Evolutionary conservation across 2,888 invertebrate genomes (phyloP).

Genomic region (Mactromeris polynyma): DNA sequence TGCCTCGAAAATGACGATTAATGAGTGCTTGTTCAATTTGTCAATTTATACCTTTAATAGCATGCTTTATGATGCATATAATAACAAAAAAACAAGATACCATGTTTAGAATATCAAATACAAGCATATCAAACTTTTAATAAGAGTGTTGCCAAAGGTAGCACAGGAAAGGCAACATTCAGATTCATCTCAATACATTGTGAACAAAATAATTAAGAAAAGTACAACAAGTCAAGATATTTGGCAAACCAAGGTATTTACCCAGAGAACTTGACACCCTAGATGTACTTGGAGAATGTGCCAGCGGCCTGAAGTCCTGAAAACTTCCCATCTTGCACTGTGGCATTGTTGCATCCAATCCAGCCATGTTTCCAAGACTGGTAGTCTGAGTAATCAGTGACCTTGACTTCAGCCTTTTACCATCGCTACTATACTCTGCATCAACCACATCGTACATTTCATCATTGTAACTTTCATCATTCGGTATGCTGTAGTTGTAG

Average conservation of each 20-base stretch:
- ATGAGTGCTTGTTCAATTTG: no score
- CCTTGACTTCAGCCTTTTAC: constrained; percentile 14
- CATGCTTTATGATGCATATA: no score
- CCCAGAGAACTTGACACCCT: constrained; percentile 58
- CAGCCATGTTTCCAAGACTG: neutral
- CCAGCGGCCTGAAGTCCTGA: constrained; percentile 58
- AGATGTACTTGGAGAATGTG: constrained; percentile 47
- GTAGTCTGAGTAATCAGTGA: constrained; percentile 12
- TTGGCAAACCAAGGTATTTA: constrained; percentile 15
- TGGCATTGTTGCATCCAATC: constrained; percentile 52
- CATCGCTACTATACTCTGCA: neutral
- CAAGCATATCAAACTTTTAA: no score
- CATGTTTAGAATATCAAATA: no score
- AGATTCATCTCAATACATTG: no score
- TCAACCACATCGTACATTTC: constrained; percentile 7
- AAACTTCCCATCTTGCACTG: constrained; percentile 65
- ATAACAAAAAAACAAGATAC: no score
- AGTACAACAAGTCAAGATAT: no score
- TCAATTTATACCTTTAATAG: no score
- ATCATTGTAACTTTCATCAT: constrained; percentile 13
- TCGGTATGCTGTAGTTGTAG: constrained; percentile 12
- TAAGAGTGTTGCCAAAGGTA: no score
- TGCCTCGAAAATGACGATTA: no score
- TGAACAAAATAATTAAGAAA: no score
- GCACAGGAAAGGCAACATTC: no score